Evolutionary conservation across 2,888 invertebrate species (phyloP), one percentile per base, ranked within the genome.

Genomic region (Drosophila flavopinicola): DNA sequence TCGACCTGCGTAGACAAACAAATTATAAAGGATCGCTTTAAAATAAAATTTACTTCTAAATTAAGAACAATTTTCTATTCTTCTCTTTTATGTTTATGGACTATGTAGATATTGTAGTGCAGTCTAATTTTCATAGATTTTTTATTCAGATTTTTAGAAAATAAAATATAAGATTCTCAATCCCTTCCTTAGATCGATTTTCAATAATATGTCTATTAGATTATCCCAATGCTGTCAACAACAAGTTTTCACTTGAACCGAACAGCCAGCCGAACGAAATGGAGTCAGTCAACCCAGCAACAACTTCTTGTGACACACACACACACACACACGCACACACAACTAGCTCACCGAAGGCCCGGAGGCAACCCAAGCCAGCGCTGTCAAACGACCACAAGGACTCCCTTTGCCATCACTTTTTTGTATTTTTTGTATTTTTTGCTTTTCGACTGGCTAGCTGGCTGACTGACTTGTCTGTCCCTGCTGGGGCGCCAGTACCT

Each of bases 391-490:
- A 7, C 32, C 45, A 39, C 29, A 45, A 35, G 32, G 15, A 38
- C 11, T 48, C 6, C 29, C 33, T 38, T 23, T 38, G 13, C 23
- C 23, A 7, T 10, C 13, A 7, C 1, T 24, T 11, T 7, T n/a
- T 1, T 38, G 1, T 30, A 13, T 30, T 1, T 6, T 29, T 13
- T 47, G 15, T n/a, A 20, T 37, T 35, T 13, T 39, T 30, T 45
- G 10, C 24, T 11, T 30, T 27, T 15, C 27, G 38, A 23, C 39
- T 52, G 30, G 23, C 32, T 30, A 11, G 33, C 58, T 30, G 65
- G 44, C 66, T 75, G 63, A 37, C 73, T 64, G 56, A 73, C 59
- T 66, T 59, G 57, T 24, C 41, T 24, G 60, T 67, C 33, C 27
- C 44, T 60, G 49, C 6, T 42, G 6, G 42, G 32, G 52, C 35